Base-by-base conservation (phyloP, 1,140 invertebrate genomes). In the Apocrypta bakeri region DNA sequence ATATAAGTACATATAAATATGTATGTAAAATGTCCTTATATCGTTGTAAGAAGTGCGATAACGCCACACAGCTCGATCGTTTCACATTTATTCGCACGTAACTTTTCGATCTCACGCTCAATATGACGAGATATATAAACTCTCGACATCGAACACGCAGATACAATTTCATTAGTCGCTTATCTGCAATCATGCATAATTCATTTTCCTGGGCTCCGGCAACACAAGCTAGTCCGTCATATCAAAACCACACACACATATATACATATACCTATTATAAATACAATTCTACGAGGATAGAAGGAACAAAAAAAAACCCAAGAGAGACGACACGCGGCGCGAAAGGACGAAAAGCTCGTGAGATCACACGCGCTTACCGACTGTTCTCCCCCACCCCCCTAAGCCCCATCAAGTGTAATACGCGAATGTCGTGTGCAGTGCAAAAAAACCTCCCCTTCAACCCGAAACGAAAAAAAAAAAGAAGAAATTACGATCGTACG, bases 211-310 rank as follows among this genome's bases (percentile, higher is more conserved):
- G 80, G 72, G 71, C 72, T 76, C 12, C 66, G 61, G n/a, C 40
- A 79, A 73, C 29, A 63, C 27, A 81, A 66, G 79, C 64, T 77
- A 77, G 73, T 77, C 66, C 74, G n/a, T 77, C 81, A 82, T 82
- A 82, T 82, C 81, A 82, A 82, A 82, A 76, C 40, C 12, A 42
- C 80, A 76, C 68, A 25, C 40, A n/a, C 27, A 25, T 33, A 76
- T 21, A 75, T 25, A 11, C 37, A 48, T 17, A 48, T n/a, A 56
- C 48, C 21, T 56, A 56, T 56, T 56, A 56, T 56, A 56, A 56
- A 56, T 56, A 56, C 48, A 56, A 56, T 56, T 4, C 48, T 56
- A 56, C 17, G 21, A 56, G 21, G 56, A 73, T 17, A 27, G 0
- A 64, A 64, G n/a, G n/a, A n/a, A n/a, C n/a, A n/a, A n/a, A n/a